Base-by-base conservation (phyloP, 2,888 invertebrate genomes). In the Monochamus alternatus region DNA sequence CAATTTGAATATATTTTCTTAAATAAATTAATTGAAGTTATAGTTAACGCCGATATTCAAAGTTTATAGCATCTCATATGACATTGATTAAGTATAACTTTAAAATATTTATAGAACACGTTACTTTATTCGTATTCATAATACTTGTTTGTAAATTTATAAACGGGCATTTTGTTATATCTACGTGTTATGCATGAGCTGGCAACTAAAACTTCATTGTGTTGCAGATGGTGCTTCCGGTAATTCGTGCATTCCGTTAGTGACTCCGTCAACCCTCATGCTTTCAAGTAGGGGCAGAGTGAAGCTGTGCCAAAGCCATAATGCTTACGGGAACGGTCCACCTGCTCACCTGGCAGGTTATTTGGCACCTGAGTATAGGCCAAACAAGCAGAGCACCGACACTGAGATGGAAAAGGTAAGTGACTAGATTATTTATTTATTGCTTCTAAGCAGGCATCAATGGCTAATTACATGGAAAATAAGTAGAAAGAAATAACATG, bases 391-490 rank as follows among this genome's bases (percentile, higher is more conserved):
- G 59, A 91, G 89, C 84, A 89, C 90, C 68, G 92, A 92, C 84
- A 91, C 91, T 71, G 91, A 92, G 86, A 90, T 91, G 70, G 92
- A 92, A 88, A 92, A 92, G 90, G 92, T 91, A 86, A 86, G 77
- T 55, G n/a, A 51, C 9, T 51, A 3, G n/a, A n/a, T 51, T 5
- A 51, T n/a, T 5, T 38, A 38, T 4, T 38, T 5, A 38, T 3
- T 4, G n/a, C n/a, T n/a, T n/a, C n/a, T n/a, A n/a, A n/a, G n/a
- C n/a, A n/a, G n/a, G n/a, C n/a, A n/a, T n/a, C n/a, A n/a, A n/a
- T n/a, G n/a, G n/a, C n/a, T n/a, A n/a, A n/a, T n/a, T n/a, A n/a
- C n/a, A n/a, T n/a, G n/a, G n/a, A n/a, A n/a, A n/a, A n/a, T n/a
- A n/a, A n/a, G n/a, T n/a, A n/a, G n/a, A n/a, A n/a, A n/a, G n/a